These are phyloP conservation scores for Uromys caudimaculatus DNA, from an alignment of 2,797 vertebrate genomes.

Conservation along the genomic window DNA sequence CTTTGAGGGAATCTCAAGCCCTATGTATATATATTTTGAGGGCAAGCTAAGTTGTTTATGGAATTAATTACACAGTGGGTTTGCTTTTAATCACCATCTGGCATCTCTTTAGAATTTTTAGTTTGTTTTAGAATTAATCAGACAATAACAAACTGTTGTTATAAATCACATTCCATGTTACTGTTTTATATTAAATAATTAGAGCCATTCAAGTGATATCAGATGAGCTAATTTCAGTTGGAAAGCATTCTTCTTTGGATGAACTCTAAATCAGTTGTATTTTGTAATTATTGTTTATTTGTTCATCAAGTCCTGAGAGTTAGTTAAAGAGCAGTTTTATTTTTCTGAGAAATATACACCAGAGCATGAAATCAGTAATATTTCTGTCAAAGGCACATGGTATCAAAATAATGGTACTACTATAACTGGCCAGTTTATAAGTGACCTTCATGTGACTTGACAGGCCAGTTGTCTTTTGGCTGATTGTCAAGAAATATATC, in stretches of 20 bases:
- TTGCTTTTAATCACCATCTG: conserved; percentile 57
- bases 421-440: not conserved
- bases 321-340: conserved; percentile 48
- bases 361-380: conserved; percentile 38
- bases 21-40: conserved; percentile 3
- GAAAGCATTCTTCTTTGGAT: conserved; percentile 37
- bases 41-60: conserved; percentile 31
- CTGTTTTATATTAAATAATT: conserved; percentile 63
- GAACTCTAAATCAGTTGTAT: conserved; percentile 45
- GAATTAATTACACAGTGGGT: conserved; percentile 22
- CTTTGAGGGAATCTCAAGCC: not conserved
- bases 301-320: conserved; percentile 40
- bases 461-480: conserved; percentile 3
- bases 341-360: conserved; percentile 64
- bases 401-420: conserved; percentile 29
- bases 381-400: conserved; percentile 38
- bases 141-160: conserved; percentile 36
- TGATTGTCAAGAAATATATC: conserved; percentile 58
- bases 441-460: conserved; percentile 54
- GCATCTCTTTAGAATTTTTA: conserved; percentile 22
- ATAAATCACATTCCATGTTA: conserved; percentile 49
- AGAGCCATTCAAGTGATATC: conserved; percentile 49
- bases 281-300: conserved; percentile 73
- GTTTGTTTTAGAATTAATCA: conserved; percentile 59
- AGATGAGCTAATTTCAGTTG: conserved; percentile 64